phyloP scores from a whole-genome alignment of 2,888 invertebrate species.

The Tinea semifulvella region DNA sequence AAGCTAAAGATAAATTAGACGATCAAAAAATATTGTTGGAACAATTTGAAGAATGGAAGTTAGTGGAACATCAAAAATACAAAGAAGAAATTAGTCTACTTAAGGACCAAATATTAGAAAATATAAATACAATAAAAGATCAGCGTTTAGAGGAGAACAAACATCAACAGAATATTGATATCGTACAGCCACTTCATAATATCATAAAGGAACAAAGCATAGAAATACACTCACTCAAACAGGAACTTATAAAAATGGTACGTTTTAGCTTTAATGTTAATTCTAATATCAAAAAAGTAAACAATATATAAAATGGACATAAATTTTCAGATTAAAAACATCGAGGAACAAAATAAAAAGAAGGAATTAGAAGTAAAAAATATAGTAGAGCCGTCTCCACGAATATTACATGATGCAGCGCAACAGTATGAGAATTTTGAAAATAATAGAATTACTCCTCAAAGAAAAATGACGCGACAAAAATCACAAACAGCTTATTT shows the following conservation, averaged over 20 bases:
- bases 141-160: slow-evolving; percentile 27
- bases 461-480: not conserved
- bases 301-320: no score
- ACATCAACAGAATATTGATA: slow-evolving; percentile 30
- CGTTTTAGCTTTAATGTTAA: slow-evolving; percentile 23
- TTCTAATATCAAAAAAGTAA: no score
- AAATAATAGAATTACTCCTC: not conserved
- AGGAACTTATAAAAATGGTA: slow-evolving; percentile 52
- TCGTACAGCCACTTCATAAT: slow-evolving; percentile 43
- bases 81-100: slow-evolving; percentile 57
- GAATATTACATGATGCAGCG: not conserved
- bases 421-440: slow-evolving; percentile 9
- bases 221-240: slow-evolving; percentile 55
- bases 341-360: not conserved
- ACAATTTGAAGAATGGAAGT: slow-evolving; percentile 61
- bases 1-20: slow-evolving; percentile 33
- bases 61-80: slow-evolving; percentile 61
- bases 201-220: slow-evolving; percentile 60
- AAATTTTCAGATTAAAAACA: slow-evolving; percentile 27
- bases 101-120: slow-evolving; percentile 45
- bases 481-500: not conserved
- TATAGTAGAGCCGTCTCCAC: not conserved
- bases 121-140: slow-evolving; percentile 40
- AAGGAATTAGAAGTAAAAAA: slow-evolving; percentile 11
- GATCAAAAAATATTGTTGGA: slow-evolving; percentile 37